Evolutionary conservation across 2,113 vertebrate genomes (phyloP).

Genomic region (Galemys pyrenaicus): DNA sequence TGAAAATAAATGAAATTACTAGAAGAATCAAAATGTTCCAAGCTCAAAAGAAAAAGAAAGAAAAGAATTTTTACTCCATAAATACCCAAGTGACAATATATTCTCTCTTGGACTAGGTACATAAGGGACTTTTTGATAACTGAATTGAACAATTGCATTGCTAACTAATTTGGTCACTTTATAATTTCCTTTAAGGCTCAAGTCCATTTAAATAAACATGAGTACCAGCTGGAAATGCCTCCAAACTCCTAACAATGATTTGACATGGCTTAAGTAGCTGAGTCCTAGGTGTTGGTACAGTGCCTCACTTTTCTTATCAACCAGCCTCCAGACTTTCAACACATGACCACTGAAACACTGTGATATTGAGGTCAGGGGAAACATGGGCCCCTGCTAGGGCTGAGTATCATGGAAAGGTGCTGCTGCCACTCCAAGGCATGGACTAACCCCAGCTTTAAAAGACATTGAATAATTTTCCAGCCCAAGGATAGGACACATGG

Average conservation of each 20-base stretch:
- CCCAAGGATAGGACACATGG: constrained; percentile 43
- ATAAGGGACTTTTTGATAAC: not conserved
- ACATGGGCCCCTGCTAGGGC: constrained; percentile 36
- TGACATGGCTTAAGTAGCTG: not conserved
- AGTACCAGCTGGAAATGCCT: constrained; percentile 19
- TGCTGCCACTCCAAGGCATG: constrained; percentile 30
- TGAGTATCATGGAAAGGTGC: constrained; percentile 36
- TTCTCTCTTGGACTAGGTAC: not conserved
- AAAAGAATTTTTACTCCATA: not conserved
- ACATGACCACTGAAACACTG: constrained; percentile 12
- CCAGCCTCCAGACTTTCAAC: constrained; percentile 21
- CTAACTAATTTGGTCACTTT: not conserved
- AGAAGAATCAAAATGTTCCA: too few species aligned
- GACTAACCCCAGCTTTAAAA: constrained; percentile 40
- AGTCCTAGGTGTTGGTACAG: not conserved
- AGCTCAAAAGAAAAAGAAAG: too few species aligned
- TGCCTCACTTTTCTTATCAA: constrained; percentile 66
- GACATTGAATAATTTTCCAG: constrained; percentile 62
- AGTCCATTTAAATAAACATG: constrained; percentile 39
- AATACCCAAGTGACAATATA: not conserved
- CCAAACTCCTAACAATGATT: not conserved
- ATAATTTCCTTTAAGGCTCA: constrained; percentile 14
- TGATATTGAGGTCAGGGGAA: constrained; percentile 63
- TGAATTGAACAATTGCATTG: not conserved
- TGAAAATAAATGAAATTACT: too few species aligned